Conservation (phyloP, 2,888 invertebrate genomes). For the Drosophila merina region DNA sequence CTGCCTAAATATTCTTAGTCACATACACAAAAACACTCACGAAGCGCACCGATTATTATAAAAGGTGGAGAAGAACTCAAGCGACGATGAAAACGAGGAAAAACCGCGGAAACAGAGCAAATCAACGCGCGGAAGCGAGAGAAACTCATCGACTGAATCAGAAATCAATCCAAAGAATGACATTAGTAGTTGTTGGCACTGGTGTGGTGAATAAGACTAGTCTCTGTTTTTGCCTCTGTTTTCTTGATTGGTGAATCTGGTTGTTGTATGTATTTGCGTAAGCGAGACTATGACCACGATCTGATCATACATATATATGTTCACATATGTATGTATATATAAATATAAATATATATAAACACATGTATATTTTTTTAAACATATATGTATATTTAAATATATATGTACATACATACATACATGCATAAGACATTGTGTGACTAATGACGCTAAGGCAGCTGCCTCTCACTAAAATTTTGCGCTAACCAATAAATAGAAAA, state of each 20-base stretch:
- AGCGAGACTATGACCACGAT: slow-evolving; percentile 19
- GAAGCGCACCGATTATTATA: slow-evolving; percentile 22
- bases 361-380: neutral
- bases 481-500: neutral
- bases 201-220: slow-evolving; percentile 37
- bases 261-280: slow-evolving; percentile 36
- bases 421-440: neutral
- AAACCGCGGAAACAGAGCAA: slow-evolving; percentile 79
- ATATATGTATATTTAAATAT: neutral
- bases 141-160: slow-evolving; percentile 82
- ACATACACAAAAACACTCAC: slow-evolving; percentile 28
- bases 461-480: neutral
- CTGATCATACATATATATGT: slow-evolving; percentile 18
- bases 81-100: slow-evolving; percentile 71
- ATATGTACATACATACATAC: neutral
- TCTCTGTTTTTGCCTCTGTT: slow-evolving; percentile 25
- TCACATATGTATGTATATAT: neutral
- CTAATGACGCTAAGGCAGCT: neutral
- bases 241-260: slow-evolving; percentile 47
- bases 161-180: slow-evolving; percentile 73
- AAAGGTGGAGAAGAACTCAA: slow-evolving; percentile 11
- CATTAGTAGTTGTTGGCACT: slow-evolving; percentile 7
- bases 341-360: neutral
- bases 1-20: slow-evolving; percentile 42
- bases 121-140: slow-evolving; percentile 83